A percentile compares a stretch with the other conserved stretches of the same genome.
Conservation (phyloP, 2,888 invertebrate species). For the Siphlonurus alternatus region DNA sequence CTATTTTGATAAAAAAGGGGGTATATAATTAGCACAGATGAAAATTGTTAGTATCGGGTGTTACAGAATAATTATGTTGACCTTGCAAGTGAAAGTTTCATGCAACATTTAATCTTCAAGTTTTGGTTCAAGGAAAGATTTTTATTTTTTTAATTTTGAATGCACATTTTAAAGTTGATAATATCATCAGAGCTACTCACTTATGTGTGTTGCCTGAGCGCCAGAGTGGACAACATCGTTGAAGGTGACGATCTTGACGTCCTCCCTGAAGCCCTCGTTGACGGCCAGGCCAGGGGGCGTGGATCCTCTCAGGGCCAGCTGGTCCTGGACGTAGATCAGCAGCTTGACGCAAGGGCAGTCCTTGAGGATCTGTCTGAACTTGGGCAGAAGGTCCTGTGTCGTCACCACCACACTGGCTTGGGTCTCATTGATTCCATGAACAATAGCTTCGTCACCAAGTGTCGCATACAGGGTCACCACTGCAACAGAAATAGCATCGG, state of each 20-base stretch:
- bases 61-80: too few relatives aligned
- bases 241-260: constrained; percentile 57
- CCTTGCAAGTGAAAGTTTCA: too few relatives aligned
- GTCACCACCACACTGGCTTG: constrained; percentile 89
- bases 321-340: constrained; percentile 77
- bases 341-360: constrained; percentile 59
- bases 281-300: constrained; percentile 25
- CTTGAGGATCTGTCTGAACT: constrained; percentile 61
- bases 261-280: constrained; percentile 23
- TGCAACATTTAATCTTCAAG: too few relatives aligned
- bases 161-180: too few relatives aligned
- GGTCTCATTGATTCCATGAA: constrained; percentile 93
- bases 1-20: too few relatives aligned
- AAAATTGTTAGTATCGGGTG: too few relatives aligned
- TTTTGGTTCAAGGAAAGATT: too few relatives aligned
- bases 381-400: constrained; percentile 77
- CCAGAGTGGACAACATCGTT: constrained; percentile 47
- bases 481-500: constrained; percentile 27
- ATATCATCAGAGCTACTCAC: too few relatives aligned
- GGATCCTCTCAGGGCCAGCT: constrained; percentile 44
- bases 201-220: constrained; percentile 15
- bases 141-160: too few relatives aligned
- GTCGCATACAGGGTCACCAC: constrained; percentile 97
- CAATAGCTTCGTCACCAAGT: constrained; percentile 88
- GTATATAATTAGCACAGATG: too few relatives aligned